Evolutionary conservation across 2,888 invertebrate genomes (phyloP).

Genomic region (Rhorus exstirpatorius): DNA sequence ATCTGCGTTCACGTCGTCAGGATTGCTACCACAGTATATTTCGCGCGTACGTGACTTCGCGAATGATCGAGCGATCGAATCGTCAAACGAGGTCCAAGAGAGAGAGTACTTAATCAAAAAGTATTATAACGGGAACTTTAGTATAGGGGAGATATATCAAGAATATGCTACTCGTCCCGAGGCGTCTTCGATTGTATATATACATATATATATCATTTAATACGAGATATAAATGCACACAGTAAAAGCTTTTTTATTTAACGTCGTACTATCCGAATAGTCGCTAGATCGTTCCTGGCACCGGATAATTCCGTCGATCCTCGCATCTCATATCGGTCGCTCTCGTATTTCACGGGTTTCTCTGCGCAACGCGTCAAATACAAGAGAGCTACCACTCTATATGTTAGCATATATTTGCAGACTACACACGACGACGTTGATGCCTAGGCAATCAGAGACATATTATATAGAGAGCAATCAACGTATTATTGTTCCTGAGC

Average conservation of each 20-base stretch:
- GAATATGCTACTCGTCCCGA: slow-evolving; percentile 5
- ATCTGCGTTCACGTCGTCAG: no score
- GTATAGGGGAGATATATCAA: slow-evolving; percentile 17
- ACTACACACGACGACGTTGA: slow-evolving; percentile 14
- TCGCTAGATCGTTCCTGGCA: no score
- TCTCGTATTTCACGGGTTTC: no score
- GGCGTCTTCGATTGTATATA: not conserved
- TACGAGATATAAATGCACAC: not conserved
- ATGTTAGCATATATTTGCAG: slow-evolving; percentile 5
- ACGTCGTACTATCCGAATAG: no score
- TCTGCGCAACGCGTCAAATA: no score
- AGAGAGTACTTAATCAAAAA: slow-evolving; percentile 29
- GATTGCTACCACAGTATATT: no score
- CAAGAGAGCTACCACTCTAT: not conserved
- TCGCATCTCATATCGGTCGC: no score
- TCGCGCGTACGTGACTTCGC: slow-evolving; percentile 31
- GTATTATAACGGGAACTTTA: slow-evolving; percentile 37
- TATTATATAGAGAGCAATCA: slow-evolving; percentile 6
- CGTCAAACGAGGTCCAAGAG: slow-evolving; percentile 58
- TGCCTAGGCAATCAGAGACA: slow-evolving; percentile 30
- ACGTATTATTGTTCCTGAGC: slow-evolving; percentile 27
- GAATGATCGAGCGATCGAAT: slow-evolving; percentile 53
- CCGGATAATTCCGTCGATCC: no score
- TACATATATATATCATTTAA: not conserved
- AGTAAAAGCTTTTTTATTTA: not conserved